Evolutionary conservation across 2,113 vertebrate genomes (phyloP).

Genomic region (Riparia riparia): DNA sequence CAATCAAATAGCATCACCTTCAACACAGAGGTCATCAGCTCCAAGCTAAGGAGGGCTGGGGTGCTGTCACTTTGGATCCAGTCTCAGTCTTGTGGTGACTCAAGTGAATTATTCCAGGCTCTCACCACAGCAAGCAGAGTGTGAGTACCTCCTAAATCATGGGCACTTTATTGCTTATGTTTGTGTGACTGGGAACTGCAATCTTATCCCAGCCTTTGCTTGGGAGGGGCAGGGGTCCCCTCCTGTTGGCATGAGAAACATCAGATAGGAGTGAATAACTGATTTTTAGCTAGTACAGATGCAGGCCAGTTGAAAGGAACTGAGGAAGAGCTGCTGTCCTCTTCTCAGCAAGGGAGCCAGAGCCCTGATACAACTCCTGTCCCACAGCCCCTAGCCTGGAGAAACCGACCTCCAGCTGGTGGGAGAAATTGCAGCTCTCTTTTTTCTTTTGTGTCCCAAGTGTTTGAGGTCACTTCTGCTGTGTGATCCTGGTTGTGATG

Average conservation of each 20-base stretch:
- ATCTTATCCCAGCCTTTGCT: neutral
- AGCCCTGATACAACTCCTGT: neutral
- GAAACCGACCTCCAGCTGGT: neutral
- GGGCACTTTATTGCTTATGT: neutral
- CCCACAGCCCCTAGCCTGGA: neutral
- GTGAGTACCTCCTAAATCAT: neutral
- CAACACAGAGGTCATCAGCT: neutral
- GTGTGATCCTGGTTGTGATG: neutral
- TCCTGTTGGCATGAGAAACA: neutral
- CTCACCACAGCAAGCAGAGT: fast-evolving
- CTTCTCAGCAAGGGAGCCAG: neutral
- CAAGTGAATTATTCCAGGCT: neutral
- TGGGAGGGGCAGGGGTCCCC: neutral
- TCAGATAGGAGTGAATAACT: neutral
- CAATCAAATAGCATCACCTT: neutral
- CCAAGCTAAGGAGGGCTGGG: neutral
- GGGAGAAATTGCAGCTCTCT: neutral
- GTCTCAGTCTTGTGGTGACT: neutral
- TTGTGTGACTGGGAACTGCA: neutral
- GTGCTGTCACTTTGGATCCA: neutral
- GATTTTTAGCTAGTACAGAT: neutral
- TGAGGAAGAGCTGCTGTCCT: neutral
- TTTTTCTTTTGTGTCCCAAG: neutral
- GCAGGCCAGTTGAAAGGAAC: neutral
- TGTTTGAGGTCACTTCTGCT: neutral